Base-by-base conservation (phyloP, 2,888 invertebrate genomes). In the Anoncus sp. region DNA sequence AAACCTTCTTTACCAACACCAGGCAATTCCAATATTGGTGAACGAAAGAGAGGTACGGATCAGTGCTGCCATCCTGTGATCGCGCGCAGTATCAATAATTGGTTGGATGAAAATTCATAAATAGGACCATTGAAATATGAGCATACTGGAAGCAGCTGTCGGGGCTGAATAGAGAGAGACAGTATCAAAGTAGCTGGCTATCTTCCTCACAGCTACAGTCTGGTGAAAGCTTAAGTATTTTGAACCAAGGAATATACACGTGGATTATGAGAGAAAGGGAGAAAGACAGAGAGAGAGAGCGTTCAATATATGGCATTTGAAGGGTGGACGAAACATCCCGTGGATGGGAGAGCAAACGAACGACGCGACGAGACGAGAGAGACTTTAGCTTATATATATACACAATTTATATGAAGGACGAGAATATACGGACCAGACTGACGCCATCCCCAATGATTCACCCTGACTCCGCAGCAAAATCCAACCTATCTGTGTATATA, bases 401-500 rank as follows among this genome's bases (percentile, higher is more conserved):
- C 70, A 71, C 60, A 45, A 47, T 71, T 66, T 78, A 57, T 74
- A 73, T 70, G 73, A 78, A 75, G 78, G 66, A 74, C 74, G 66
- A 71, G 74, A 78, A 75, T 78, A 75, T 66, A 86, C 86, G 85
- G 82, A 84, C 85, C 87, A 85, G 84, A 85, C 81, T 84, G 87
- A 85, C 87, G 87, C 88, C 87, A 81, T 83, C 81, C 84, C 84
- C 86, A 88, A 88, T 87, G 87, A 87, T 88, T 85, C 86, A 81
- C 75, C 77, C 82, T 76, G 22, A 43, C 24, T 20, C 70, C 7
- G 7, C 49, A 10, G 43, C 62, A 45, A 53, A 62, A 62, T 31
- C 51, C 71, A 62, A 53, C 62, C 62, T 53, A 53, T 62, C 51
- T 53, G 27, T 5, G 16, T 22, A 22, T 53, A 71, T 22, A 71